These are phyloP conservation scores for Pristiophorus japonicus DNA, from an alignment of 2,113 vertebrate genomes.

Conservation along the genomic window DNA sequence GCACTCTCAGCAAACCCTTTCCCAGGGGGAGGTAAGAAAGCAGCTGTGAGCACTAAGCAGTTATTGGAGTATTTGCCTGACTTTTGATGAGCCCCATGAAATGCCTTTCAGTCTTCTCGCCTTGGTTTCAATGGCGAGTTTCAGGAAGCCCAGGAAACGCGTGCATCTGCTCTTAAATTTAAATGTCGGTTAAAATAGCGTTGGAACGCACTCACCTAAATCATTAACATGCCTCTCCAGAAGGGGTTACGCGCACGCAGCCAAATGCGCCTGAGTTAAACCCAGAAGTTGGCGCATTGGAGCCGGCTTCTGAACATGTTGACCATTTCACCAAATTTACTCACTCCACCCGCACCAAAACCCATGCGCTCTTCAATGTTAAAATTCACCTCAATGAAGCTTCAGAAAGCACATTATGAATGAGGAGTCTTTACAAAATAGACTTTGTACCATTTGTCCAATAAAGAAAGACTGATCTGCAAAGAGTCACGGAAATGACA, in stretches of 20 bases:
- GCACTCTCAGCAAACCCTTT: neutral
- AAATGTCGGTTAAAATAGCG: neutral
- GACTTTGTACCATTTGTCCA: neutral
- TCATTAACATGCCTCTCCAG: neutral
- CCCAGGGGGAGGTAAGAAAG: neutral
- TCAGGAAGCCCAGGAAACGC: neutral
- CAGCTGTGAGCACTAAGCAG: neutral
- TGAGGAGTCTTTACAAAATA: neutral
- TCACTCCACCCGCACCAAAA: neutral
- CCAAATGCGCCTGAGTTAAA: neutral
- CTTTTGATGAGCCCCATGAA: neutral
- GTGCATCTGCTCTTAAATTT: neutral
- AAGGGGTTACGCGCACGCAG: neutral
- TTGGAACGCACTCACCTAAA: neutral
- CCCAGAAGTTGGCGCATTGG: neutral
- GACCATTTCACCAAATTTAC: neutral
- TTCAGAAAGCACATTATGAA: neutral
- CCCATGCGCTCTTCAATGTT: neutral
- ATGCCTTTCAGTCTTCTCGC: neutral
- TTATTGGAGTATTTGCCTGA: neutral
- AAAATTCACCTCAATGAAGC: neutral
- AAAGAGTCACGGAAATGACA: neutral
- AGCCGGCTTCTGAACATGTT: neutral
- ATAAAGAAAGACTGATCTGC: neutral
- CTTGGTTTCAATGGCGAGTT: neutral